These are phyloP conservation scores for Entomyzon cyanotis DNA, from an alignment of 2,113 vertebrate genomes.

Conservation along the genomic window DNA sequence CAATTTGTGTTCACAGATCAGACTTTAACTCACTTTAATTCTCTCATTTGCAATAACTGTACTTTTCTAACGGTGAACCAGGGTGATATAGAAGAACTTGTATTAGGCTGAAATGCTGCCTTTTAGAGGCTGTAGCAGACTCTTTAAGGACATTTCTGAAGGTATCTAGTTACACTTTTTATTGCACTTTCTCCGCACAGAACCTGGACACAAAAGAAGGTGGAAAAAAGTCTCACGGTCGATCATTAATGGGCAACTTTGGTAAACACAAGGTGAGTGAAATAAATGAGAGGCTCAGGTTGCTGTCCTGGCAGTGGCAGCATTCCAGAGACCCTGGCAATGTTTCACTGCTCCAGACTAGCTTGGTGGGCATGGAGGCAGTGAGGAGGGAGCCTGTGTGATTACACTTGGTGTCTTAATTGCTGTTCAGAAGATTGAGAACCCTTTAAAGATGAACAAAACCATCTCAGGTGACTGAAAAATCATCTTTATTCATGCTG, in stretches of 20 bases:
- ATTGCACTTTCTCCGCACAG: constrained; percentile 70
- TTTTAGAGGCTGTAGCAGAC: neutral
- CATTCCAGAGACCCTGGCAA: neutral
- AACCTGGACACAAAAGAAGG: constrained; percentile 83
- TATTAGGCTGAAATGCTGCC: neutral
- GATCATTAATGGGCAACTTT: constrained; percentile 89
- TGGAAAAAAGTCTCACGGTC: constrained; percentile 88
- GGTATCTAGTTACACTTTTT: neutral
- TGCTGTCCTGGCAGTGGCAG: neutral
- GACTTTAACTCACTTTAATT: neutral
- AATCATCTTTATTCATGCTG: neutral
- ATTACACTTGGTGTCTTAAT: neutral
- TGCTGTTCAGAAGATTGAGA: neutral
- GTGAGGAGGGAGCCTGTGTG: neutral
- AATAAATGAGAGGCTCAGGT: neutral
- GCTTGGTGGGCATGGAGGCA: neutral
- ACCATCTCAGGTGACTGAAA: neutral
- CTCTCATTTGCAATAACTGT: neutral
- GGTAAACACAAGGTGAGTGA: constrained; percentile 89
- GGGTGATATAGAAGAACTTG: neutral
- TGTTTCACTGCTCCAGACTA: neutral
- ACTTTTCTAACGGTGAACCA: neutral
- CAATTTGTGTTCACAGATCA: neutral
- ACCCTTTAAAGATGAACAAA: neutral
- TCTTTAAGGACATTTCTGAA: neutral